These are phyloP conservation scores for Carlito syrichta DNA, from an alignment of 2,113 vertebrate genomes.

Conservation along the genomic window DNA sequence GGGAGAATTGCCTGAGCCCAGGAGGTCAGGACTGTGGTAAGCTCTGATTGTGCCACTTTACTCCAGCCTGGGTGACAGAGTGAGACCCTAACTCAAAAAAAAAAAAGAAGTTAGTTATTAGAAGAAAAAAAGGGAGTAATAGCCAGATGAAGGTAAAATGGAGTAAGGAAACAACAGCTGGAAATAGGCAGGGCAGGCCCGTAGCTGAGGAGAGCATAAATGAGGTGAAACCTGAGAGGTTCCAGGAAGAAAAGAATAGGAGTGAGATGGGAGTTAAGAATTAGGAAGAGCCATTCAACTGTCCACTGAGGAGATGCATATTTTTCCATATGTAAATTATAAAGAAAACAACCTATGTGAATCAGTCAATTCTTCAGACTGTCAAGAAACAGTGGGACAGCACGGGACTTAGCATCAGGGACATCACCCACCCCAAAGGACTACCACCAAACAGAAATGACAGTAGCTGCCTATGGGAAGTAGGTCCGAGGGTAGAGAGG, in stretches of 20 bases:
- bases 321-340: background rate
- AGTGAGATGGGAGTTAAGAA: fast-evolving
- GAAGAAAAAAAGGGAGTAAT: background rate
- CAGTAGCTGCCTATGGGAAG: background rate
- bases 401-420: fast-evolving
- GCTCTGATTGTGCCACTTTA: too few species aligned
- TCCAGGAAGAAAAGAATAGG: background rate
- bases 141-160: fast-evolving
- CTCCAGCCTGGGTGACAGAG: too few species aligned
- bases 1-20: too few species aligned
- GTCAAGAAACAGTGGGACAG: background rate
- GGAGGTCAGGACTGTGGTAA: too few species aligned
- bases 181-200: too few species aligned
- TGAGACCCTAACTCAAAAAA: too few species aligned
- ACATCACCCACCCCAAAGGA: background rate
- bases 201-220: fast-evolving
- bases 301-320: fast-evolving
- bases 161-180: background rate
- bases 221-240: background rate
- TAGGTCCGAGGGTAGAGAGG: background rate
- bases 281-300: too few species aligned
- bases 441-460: background rate
- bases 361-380: background rate
- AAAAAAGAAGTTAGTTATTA: too few species aligned
- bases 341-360: background rate